These are phyloP conservation scores for Glomeris marginata DNA, from an alignment of 2,888 invertebrate species.

Conservation along the genomic window DNA sequence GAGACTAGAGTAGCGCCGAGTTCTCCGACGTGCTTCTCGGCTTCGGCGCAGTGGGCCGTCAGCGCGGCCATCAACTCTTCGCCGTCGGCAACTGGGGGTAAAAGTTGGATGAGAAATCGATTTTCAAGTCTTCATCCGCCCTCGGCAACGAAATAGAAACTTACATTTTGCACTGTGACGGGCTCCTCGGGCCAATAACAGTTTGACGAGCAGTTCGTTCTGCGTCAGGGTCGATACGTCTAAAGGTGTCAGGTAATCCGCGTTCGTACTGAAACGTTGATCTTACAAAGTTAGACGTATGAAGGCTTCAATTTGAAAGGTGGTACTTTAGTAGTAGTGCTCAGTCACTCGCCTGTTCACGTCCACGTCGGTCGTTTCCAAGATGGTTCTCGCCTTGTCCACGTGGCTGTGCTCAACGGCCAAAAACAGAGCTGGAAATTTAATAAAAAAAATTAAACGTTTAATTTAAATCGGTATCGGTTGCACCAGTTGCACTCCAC, in stretches of 20 bases:
- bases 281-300: too few relatives aligned
- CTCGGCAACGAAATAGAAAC: slow-evolving; percentile 16
- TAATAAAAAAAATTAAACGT: slow-evolving; percentile 4
- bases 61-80: slow-evolving; percentile 2
- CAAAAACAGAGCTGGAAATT: slow-evolving; percentile 64
- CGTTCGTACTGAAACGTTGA: slow-evolving; percentile 60
- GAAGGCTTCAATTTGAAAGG: too few relatives aligned
- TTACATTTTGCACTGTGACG: slow-evolving; percentile 33
- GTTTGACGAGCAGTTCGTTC: slow-evolving; percentile 72
- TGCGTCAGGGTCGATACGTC: slow-evolving; percentile 87
- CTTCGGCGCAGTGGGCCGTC: slow-evolving; percentile 40
- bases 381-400: slow-evolving; percentile 76
- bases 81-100: background rate
- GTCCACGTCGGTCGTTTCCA: slow-evolving; percentile 83
- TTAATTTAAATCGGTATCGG: background rate
- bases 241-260: slow-evolving; percentile 73
- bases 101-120: too few relatives aligned
- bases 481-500: background rate
- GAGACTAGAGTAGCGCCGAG: slow-evolving; percentile 38
- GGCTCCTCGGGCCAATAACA: slow-evolving; percentile 55
- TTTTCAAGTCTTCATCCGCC: too few relatives aligned
- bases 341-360: slow-evolving; percentile 61
- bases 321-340: too few relatives aligned
- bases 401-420: slow-evolving; percentile 92
- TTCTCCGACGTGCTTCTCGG: slow-evolving; percentile 68